phyloP scores from a whole-genome alignment of 2,888 invertebrate genomes.

The Ophion obscuratus region DNA sequence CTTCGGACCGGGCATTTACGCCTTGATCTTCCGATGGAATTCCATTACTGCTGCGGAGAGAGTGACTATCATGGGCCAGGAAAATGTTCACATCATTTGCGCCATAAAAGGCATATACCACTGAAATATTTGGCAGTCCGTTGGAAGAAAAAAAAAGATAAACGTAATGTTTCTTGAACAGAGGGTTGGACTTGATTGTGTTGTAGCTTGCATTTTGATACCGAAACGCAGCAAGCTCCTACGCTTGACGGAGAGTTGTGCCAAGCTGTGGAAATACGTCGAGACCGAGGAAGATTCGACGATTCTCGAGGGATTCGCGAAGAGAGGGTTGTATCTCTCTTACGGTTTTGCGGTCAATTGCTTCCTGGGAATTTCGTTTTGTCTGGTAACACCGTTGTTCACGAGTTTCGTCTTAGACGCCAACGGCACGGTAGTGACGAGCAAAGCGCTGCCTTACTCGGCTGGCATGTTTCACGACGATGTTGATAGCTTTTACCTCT shows the following conservation, averaged over 20 bases:
- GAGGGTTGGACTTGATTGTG: background rate
- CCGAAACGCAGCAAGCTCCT: conserved; percentile 46
- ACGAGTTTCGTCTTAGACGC: conserved; percentile 31
- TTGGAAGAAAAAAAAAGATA: background rate
- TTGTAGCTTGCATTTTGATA: conserved; percentile 50
- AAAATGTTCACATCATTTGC: conserved; percentile 18
- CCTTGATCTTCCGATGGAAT: conserved; percentile 40
- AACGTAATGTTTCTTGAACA: background rate
- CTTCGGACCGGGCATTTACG: conserved; percentile 35
- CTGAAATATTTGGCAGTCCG: too few relatives aligned
- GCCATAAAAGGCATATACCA: conserved; percentile 22
- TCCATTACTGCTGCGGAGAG: conserved; percentile 1
- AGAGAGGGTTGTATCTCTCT: conserved; percentile 61
- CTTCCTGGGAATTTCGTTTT: conserved; percentile 59
- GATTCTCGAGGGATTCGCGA: conserved; percentile 52
- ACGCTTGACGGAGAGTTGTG: conserved; percentile 60
- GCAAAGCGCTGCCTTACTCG: conserved; percentile 60
- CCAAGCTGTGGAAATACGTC: conserved; percentile 68
- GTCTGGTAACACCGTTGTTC: conserved; percentile 51
- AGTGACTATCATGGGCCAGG: conserved; percentile 9
- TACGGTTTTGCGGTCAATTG: conserved; percentile 66
- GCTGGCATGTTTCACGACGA: conserved; percentile 59
- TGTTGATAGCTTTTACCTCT: conserved; percentile 36
- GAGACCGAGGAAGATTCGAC: conserved; percentile 47
- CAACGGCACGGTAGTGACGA: conserved; percentile 55